phyloP scores from a whole-genome alignment of 2,797 vertebrate species.

The Cetoscarus ocellatus region DNA sequence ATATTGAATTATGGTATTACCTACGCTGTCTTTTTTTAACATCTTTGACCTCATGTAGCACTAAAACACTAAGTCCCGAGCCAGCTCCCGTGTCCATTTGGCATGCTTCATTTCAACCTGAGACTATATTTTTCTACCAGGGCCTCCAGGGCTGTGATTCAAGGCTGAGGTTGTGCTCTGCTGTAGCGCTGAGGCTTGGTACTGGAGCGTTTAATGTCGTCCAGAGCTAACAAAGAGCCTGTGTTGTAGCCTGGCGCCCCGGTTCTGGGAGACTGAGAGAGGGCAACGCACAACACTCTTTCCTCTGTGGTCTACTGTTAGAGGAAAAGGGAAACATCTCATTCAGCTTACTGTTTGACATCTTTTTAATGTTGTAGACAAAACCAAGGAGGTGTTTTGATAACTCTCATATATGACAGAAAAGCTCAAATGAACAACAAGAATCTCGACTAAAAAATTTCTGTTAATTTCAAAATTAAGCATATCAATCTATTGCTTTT shows the following conservation, averaged over 20 bases:
- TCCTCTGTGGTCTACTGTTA: constrained; percentile 56
- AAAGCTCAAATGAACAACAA: neutral
- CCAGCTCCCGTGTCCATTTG: constrained; percentile 79
- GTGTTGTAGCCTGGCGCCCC: constrained; percentile 76
- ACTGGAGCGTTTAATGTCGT: constrained; percentile 80
- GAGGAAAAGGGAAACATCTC: constrained; percentile 64
- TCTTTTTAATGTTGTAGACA: constrained; percentile 33
- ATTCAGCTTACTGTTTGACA: constrained; percentile 46
- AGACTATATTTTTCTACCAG: constrained; percentile 78
- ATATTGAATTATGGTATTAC: too few species aligned
- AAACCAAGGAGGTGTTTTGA: constrained; percentile 41
- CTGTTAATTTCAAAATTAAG: neutral
- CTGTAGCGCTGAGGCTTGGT: constrained; percentile 68
- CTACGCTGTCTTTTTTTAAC: too few species aligned
- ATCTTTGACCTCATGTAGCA: too few species aligned
- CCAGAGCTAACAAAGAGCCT: constrained; percentile 81
- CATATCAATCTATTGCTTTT: too few species aligned
- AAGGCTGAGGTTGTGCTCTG: constrained; percentile 73
- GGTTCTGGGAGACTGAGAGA: constrained; percentile 80
- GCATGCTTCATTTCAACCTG: constrained; percentile 80
- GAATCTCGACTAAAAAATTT: neutral
- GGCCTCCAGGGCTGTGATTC: constrained; percentile 74
- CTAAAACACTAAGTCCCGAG: constrained; percentile 63
- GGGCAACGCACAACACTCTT: constrained; percentile 68
- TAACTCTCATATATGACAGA: too few species aligned